Conservation (phyloP, 2,888 invertebrate species). For the Furcula furcula region DNA sequence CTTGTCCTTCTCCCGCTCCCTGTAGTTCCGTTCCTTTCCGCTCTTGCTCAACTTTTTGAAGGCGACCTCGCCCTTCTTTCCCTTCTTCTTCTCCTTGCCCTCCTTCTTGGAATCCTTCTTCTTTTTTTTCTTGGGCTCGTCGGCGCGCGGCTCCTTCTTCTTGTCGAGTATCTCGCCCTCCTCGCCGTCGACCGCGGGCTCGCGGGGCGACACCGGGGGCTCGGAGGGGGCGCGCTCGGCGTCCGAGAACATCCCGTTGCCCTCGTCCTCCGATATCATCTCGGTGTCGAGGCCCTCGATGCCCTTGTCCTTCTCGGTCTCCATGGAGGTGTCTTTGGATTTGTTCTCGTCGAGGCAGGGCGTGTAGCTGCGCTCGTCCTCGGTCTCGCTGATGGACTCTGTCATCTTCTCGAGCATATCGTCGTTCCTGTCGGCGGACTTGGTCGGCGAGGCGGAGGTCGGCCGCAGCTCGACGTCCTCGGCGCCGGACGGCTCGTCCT, state of each 20-base stretch:
- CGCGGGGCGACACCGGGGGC: conserved; percentile 51
- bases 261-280: conserved; percentile 88
- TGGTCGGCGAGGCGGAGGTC: conserved; percentile 2
- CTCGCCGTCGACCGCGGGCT: conserved; percentile 58
- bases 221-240: conserved; percentile 55
- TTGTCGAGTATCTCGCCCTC: conserved; percentile 83
- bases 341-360: conserved; percentile 87
- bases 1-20: conserved; percentile 81
- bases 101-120: conserved; percentile 78
- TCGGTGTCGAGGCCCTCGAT: conserved; percentile 86
- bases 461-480: background rate
- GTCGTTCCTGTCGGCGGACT: conserved; percentile 18
- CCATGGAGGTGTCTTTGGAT: conserved; percentile 62
- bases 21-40: conserved; percentile 84
- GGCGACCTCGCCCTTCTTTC: conserved; percentile 77
- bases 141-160: conserved; percentile 36
- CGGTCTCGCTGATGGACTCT: conserved; percentile 83
- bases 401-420: conserved; percentile 76
- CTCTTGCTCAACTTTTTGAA: conserved; percentile 92
- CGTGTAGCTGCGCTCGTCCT: conserved; percentile 86
- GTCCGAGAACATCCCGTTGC: conserved; percentile 84
- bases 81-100: conserved; percentile 62
- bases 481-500: conserved; percentile 7
- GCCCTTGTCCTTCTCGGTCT: conserved; percentile 61
- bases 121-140: conserved; percentile 71